A percentile compares a stretch with the other conserved stretches of the same genome.
Evolutionary conservation across 2,113 vertebrate genomes (phyloP).

Genomic region (Lethenteron reissneri): DNA sequence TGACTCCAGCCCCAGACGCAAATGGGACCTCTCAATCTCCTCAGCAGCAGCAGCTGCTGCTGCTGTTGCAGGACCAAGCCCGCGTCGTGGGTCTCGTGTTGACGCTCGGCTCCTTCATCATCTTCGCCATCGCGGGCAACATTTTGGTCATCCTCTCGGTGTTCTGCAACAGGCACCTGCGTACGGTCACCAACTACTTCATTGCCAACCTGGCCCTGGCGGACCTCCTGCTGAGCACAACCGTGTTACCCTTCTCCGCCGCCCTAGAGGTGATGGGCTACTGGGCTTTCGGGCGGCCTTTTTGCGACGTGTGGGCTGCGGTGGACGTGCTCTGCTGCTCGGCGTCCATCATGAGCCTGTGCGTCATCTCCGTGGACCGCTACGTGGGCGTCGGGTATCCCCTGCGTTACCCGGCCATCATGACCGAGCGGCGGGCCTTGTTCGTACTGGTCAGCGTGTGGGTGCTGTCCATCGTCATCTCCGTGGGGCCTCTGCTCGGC

Average conservation of each 20-base stretch:
- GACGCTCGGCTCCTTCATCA: conserved; percentile 70
- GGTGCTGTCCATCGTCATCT: conserved; percentile 69
- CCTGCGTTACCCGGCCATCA: conserved; percentile 63
- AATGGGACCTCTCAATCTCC: conserved; percentile 25
- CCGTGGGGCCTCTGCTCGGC: conserved; percentile 77
- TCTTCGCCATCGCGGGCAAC: conserved; percentile 76
- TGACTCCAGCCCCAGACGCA: conserved; percentile 6
- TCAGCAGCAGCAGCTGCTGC: conserved; percentile 18
- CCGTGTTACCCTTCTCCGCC: conserved; percentile 72
- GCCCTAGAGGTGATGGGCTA: conserved; percentile 56
- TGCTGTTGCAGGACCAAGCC: conserved; percentile 29
- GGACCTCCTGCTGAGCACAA: conserved; percentile 70
- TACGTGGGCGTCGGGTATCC: conserved; percentile 82
- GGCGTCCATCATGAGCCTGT: conserved; percentile 79
- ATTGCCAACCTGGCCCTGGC: conserved; percentile 86
- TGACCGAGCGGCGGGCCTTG: conserved; percentile 62
- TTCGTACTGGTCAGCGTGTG: conserved; percentile 66
- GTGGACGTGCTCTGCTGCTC: conserved; percentile 90
- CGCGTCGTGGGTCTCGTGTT: conserved; percentile 56
- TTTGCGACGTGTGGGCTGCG: conserved; percentile 90
- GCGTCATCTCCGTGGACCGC: conserved; percentile 85
- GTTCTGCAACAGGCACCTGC: conserved; percentile 77
- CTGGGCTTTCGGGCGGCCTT: conserved; percentile 74
- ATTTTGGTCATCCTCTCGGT: conserved; percentile 85
- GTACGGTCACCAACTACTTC: conserved; percentile 86